Conservation (phyloP, 2,888 invertebrate genomes). For the Heliconius sara region DNA sequence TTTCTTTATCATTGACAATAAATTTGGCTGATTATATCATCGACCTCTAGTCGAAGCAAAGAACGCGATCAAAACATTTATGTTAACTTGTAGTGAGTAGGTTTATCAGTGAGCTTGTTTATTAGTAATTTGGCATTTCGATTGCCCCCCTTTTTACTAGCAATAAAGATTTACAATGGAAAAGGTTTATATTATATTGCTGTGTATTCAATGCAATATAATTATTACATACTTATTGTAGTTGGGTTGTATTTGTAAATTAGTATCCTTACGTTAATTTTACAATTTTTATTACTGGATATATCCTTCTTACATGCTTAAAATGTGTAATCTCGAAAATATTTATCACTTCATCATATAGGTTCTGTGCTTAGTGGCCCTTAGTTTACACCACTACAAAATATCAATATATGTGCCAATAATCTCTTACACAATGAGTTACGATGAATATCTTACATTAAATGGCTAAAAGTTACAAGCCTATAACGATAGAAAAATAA, state of each 20-base stretch:
- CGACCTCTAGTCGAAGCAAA: not conserved
- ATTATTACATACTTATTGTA: not conserved
- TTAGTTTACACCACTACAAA: not conserved
- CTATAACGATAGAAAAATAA: not conserved
- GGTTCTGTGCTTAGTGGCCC: not conserved
- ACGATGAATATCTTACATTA: not conserved
- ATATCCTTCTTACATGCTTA: not conserved
- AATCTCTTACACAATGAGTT: not conserved
- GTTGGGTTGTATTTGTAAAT: constrained; percentile 16
- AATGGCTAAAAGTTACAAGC: not conserved
- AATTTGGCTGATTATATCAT: constrained; percentile 37
- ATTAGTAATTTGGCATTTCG: constrained; percentile 41
- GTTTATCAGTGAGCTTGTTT: constrained; percentile 43
- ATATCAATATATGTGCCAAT: constrained; percentile 13
- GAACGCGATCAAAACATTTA: constrained; percentile 20
- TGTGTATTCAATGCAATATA: constrained; percentile 29
- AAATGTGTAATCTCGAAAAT: not conserved
- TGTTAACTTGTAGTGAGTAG: constrained; percentile 34
- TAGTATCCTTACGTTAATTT: not conserved
- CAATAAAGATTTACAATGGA: constrained; percentile 29
- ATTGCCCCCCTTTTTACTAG: constrained; percentile 39
- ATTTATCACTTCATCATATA: not conserved
- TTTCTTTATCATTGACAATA: constrained; percentile 56
- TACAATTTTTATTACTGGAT: not conserved
- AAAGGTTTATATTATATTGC: constrained; percentile 14